A percentile compares a stretch with the other conserved stretches of the same genome.
Evolutionary conservation across 2,888 invertebrate species (phyloP).

Genomic region (Cheilosia grossa): DNA sequence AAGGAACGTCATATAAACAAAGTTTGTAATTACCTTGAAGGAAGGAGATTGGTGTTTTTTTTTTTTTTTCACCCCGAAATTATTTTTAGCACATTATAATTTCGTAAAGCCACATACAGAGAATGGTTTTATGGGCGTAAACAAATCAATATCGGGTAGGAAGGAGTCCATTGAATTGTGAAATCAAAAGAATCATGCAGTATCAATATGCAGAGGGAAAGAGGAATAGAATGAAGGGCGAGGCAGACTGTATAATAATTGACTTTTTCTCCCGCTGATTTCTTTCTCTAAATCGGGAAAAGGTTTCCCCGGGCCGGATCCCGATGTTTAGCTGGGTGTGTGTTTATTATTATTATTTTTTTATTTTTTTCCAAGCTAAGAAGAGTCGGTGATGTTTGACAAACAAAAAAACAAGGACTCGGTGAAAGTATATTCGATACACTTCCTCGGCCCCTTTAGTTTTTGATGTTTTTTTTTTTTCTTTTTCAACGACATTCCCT

Average conservation of each 20-base stretch:
- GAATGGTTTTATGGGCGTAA: conserved; percentile 43
- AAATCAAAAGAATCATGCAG: conserved; percentile 33
- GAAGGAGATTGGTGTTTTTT: conserved; percentile 15
- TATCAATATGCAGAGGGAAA: conserved; percentile 11
- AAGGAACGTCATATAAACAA: conserved; percentile 46
- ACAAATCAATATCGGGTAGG: conserved; percentile 36
- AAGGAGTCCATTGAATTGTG: conserved; percentile 20
- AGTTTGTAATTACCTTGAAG: conserved; percentile 54
- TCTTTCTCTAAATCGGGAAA: conserved; percentile 15
- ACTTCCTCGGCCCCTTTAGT: conserved; percentile 18
- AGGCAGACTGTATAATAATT: conserved; percentile 46
- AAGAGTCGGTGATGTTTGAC: conserved; percentile 49
- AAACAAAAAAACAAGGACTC: conserved; percentile 65
- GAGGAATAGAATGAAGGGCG: background rate
- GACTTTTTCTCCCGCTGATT: conserved; percentile 57
- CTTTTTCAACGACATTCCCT: conserved; percentile 40
- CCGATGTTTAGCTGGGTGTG: conserved; percentile 8
- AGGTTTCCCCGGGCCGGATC: conserved; percentile 21
- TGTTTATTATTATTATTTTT: conserved; percentile 4
- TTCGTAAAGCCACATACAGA: conserved; percentile 52
- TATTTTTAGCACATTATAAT: conserved; percentile 53
- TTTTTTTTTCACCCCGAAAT: conserved; percentile 5
- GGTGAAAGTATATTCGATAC: conserved; percentile 46
- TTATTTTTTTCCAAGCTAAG: background rate
- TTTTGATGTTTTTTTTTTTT: background rate